Percentiles rank a stretch among this genome's conserved stretches.
phyloP scores from a whole-genome alignment of 2,888 invertebrate species.

The Toxonevra muliebris region DNA sequence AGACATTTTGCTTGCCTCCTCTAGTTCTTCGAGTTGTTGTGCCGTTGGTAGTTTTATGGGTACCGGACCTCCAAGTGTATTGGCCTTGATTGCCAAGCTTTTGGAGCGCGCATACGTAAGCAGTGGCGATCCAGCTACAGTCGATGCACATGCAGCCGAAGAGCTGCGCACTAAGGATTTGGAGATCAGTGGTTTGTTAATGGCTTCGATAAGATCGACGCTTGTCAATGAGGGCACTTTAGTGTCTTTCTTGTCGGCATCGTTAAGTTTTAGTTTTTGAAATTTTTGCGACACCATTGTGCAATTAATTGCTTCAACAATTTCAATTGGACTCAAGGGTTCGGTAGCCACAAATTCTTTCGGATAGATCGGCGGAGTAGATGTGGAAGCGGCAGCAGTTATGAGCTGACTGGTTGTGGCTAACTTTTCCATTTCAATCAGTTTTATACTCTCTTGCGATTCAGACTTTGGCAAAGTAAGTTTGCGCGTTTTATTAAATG shows the following conservation, averaged over 20 bases:
- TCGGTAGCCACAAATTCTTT: conserved; percentile 54
- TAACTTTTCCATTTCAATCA: conserved; percentile 51
- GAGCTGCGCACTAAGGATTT: conserved; percentile 53
- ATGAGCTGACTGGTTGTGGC: conserved; percentile 37
- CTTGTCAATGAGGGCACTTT: conserved; percentile 18
- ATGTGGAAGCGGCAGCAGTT: conserved; percentile 36
- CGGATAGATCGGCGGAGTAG: conserved; percentile 23
- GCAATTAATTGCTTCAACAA: conserved; percentile 51
- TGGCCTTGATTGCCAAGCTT: conserved; percentile 50
- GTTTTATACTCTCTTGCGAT: conserved; percentile 44
- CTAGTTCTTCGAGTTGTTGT: conserved; percentile 53
- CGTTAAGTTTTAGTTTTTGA: conserved; percentile 46
- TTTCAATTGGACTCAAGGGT: conserved; percentile 47
- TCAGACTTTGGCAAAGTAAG: conserved; percentile 46
- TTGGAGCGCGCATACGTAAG: conserved; percentile 62
- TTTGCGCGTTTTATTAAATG: conserved; percentile 34
- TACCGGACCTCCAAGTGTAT: conserved; percentile 52
- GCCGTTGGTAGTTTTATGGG: conserved; percentile 54
- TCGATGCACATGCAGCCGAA: conserved; percentile 50
- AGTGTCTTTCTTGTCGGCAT: conserved; percentile 12
- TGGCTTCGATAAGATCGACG: conserved; percentile 47
- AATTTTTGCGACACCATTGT: conserved; percentile 50
- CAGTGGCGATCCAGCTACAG: conserved; percentile 50
- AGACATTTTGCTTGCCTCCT: conserved; percentile 58
- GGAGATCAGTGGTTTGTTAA: conserved; percentile 54